These are phyloP conservation scores for cat (Felis catus) DNA, from an alignment of 2,113 vertebrate genomes.

Conservation along the genomic window F.catus_Fca126_mat1.0 CM031429.1:44682001-44682500, in stretches of 20 bases:
- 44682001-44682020: background rate
- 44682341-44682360: background rate
- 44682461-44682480: background rate
- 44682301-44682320: background rate
- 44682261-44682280: slow-evolving; percentile 8
- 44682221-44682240: background rate
- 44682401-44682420: background rate
- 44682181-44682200: background rate
- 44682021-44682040: background rate
- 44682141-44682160: background rate
- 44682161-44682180: background rate
- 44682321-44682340: background rate
- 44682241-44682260: background rate
- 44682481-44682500: background rate
- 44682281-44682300: background rate
- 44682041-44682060: background rate
- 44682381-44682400: background rate
- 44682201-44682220: background rate
- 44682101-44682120: background rate
- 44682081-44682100: background rate
- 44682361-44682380: background rate
- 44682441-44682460: background rate
- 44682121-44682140: background rate
- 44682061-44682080: background rate
- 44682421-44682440: background rate